Conservation (phyloP, 2,113 vertebrate genomes). For the Carettochelys insculpta region DNA sequence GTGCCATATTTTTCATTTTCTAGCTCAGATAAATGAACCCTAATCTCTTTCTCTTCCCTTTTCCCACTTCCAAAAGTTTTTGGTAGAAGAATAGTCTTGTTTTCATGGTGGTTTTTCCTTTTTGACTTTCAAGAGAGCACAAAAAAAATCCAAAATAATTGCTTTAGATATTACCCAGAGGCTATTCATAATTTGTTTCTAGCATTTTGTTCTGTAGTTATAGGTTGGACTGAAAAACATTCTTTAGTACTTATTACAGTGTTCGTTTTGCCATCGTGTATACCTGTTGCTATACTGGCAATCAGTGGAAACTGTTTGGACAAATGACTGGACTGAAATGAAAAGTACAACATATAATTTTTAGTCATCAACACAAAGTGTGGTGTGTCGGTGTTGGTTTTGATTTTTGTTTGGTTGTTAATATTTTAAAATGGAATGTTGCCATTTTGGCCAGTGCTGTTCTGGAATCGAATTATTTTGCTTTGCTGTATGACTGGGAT, state of each 20-base stretch:
- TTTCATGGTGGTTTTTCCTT: neutral
- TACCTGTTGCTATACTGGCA: neutral
- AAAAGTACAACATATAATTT: neutral
- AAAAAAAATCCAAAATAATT: neutral
- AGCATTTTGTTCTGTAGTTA: neutral
- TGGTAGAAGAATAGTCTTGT: neutral
- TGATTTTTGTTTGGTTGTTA: neutral
- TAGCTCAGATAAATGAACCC: neutral
- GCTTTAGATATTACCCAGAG: neutral
- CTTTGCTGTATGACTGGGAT: neutral
- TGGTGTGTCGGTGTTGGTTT: neutral
- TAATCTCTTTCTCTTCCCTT: neutral
- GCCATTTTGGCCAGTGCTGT: neutral
- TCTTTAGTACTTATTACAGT: neutral
- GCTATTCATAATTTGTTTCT: neutral
- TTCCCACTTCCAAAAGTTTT: neutral
- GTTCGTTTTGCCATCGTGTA: neutral
- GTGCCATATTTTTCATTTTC: neutral
- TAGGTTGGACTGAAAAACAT: constrained; percentile 28
- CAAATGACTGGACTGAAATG: neutral
- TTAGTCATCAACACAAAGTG: neutral
- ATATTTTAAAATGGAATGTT: neutral
- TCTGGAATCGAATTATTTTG: neutral
- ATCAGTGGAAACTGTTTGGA: neutral
- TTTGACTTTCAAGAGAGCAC: neutral